Evolutionary conservation across 2,888 invertebrate genomes (phyloP).

Genomic region (Drosophila acutilabella): DNA sequence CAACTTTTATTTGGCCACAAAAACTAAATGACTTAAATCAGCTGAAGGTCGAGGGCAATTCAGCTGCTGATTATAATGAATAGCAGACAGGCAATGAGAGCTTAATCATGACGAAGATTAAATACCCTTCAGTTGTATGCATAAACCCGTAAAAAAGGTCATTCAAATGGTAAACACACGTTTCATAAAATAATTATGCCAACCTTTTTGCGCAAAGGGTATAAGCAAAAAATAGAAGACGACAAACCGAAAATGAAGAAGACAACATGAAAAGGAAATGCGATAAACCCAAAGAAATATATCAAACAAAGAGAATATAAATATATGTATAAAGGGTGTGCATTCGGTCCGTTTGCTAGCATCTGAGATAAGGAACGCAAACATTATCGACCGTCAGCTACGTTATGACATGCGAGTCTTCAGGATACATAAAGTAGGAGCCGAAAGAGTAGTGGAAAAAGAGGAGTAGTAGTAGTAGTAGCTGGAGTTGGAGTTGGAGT

Average conservation of each 20-base stretch:
- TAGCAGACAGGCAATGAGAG: background rate
- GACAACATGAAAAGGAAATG: conserved; percentile 31
- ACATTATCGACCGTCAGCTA: conserved; percentile 31
- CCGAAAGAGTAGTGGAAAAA: background rate
- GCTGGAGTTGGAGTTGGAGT: background rate
- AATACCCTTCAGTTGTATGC: conserved; percentile 16
- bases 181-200: conserved; percentile 23
- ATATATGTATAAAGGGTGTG: conserved; percentile 2
- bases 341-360: conserved; percentile 13
- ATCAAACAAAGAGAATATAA: conserved; percentile 19
- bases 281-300: conserved; percentile 27
- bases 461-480: background rate
- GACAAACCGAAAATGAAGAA: conserved; percentile 2
- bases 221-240: conserved; percentile 1
- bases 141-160: conserved; percentile 6
- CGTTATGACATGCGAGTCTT: conserved; percentile 22
- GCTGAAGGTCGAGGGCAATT: background rate
- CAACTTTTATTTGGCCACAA: background rate
- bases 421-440: conserved; percentile 4
- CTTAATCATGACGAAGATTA: conserved; percentile 21
- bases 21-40: conserved; percentile 8
- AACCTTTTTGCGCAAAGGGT: conserved; percentile 8
- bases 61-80: conserved; percentile 23
- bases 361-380: conserved; percentile 27
- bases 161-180: conserved; percentile 13